Base-by-base conservation (phyloP, 2,888 invertebrate species). In the Craniophora ligustri region DNA sequence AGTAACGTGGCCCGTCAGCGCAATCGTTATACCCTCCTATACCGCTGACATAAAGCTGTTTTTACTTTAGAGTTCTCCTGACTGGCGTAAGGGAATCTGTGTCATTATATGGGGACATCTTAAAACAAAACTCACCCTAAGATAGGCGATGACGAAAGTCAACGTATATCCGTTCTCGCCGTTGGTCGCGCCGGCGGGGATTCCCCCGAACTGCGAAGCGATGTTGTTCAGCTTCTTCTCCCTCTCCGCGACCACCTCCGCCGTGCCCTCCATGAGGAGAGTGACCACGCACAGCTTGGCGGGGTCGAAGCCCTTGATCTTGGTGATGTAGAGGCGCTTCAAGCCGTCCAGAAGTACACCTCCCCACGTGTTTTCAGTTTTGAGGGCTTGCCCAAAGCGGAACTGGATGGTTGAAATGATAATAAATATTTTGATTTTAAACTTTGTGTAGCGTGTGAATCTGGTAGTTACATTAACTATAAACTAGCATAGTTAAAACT, bases 101-200 rank as follows among this genome's bases (percentile, higher is more conserved):
- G n/a, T n/a, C n/a, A n/a, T n/a, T n/a, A n/a, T n/a, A n/a, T n/a
- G n/a, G n/a, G n/a, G n/a, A n/a, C n/a, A n/a, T n/a, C n/a, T n/a
- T n/a, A n/a, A 21, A 21, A 21, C 1, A 21, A 10, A 16, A 78
- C 85, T 95, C 83, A 98, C 98, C 89, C 99, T 95, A 32, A 99
- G 96, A 84, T 99, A 99, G 7, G 99, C 99, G 67, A 99, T 99
- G 53, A 99, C 98, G 85, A 99, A 99, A 0, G 99, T 99, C 35
- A 99, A 94, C 78, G 98, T 96, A 83, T 99, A 99, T 2, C 99
- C 99, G 30, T 98, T 95, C 85, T 98, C 97, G 0, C 99, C 99
- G 80, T 99, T 99, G 45, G 96, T 96, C 32, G 98, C 97, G 0
- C 99, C 99, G 0, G 98, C 99, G 0, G 98, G 96, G 19, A 99